phyloP scores from a whole-genome alignment of 2,888 invertebrate genomes.

The Ophion obscuratus region DNA sequence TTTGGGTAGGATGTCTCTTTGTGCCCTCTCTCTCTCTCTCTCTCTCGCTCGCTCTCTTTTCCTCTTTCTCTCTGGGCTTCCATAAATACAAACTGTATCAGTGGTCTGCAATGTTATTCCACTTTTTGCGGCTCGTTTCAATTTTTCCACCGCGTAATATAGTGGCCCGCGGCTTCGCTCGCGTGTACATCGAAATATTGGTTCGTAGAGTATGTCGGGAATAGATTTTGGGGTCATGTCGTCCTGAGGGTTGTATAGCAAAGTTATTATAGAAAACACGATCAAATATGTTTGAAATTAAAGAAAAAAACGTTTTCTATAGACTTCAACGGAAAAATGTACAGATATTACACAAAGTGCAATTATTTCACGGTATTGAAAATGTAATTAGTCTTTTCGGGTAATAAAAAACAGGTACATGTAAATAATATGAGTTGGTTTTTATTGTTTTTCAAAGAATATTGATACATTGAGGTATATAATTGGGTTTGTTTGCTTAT shows the following conservation, averaged over 20 bases:
- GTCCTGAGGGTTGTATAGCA: neutral
- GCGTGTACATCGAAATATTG: neutral
- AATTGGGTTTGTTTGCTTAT: too few species aligned
- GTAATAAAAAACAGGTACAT: too few species aligned
- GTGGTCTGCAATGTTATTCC: slow-evolving; percentile 24
- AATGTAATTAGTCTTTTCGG: too few species aligned
- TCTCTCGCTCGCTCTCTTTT: neutral
- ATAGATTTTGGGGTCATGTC: neutral
- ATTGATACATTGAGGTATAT: too few species aligned
- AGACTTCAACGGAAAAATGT: neutral
- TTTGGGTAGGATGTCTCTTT: neutral
- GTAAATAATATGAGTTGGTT: too few species aligned
- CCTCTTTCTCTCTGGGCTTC: neutral
- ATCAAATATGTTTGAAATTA: neutral
- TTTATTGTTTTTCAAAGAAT: too few species aligned
- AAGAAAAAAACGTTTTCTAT: neutral
- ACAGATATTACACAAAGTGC: too few species aligned
- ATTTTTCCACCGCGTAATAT: neutral
- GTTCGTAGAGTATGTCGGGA: neutral
- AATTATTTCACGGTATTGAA: too few species aligned
- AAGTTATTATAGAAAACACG: neutral
- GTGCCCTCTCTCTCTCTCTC: neutral
- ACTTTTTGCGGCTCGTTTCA: slow-evolving; percentile 35
- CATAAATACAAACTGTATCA: neutral
- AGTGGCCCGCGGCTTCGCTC: neutral